Evolutionary conservation across 2,888 invertebrate genomes (phyloP).

Genomic region (Argyresthia albistria): DNA sequence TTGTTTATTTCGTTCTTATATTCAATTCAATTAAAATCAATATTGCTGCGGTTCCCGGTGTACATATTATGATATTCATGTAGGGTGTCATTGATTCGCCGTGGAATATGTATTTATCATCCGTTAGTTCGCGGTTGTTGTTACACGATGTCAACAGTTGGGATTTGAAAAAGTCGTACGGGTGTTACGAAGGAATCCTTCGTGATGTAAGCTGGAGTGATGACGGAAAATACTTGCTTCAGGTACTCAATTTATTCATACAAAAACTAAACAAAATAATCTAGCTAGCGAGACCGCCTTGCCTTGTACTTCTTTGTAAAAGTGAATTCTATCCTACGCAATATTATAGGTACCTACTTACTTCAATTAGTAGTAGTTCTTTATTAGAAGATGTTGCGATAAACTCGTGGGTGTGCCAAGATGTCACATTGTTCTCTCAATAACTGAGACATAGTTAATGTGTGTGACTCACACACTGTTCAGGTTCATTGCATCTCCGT

Average conservation of each 20-base stretch:
- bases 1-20: no score
- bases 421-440: neutral
- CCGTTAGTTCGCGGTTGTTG: conserved; percentile 68
- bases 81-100: no score
- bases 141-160: conserved; percentile 69
- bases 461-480: neutral
- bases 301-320: neutral
- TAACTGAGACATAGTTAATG: neutral
- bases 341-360: neutral
- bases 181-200: conserved; percentile 50
- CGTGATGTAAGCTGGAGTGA: conserved; percentile 65
- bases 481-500: no score
- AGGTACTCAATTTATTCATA: conserved; percentile 30
- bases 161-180: conserved; percentile 65
- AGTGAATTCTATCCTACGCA: neutral
- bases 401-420: neutral
- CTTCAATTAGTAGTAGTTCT: no score
- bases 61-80: no score
- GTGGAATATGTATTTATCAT: conserved; percentile 67
- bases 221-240: conserved; percentile 63
- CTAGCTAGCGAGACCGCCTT: neutral
- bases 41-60: no score
- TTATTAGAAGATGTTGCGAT: no score
- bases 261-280: neutral
- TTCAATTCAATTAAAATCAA: no score